Evolutionary conservation across 37 sponge, comb jelly and placozoan genomes (phyloP).

Genomic region (Diacarnus erythraeanus): DNA sequence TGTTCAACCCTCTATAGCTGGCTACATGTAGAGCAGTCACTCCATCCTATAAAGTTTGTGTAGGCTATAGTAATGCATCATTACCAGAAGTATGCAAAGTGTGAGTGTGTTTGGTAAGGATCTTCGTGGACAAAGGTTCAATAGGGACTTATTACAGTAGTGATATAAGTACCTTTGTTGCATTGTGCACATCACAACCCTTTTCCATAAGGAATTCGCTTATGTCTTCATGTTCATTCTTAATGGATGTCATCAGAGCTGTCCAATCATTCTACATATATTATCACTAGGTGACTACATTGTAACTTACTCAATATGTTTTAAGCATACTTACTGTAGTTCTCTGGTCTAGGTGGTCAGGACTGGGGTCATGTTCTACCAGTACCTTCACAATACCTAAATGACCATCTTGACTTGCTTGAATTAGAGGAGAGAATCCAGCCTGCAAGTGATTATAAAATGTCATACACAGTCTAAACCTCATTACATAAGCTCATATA

Average conservation of each 20-base stretch:
- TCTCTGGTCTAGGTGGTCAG: background rate
- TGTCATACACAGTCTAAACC: background rate
- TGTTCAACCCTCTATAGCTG: background rate
- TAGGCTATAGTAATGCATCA: no score
- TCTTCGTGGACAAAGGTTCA: background rate
- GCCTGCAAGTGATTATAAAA: background rate
- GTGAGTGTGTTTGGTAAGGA: no score
- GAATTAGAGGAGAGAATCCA: slow-evolving; percentile 8
- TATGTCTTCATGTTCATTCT: slow-evolving; percentile 5
- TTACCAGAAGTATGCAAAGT: no score
- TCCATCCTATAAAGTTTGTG: background rate
- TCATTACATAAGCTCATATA: background rate
- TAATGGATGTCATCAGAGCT: background rate
- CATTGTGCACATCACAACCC: background rate
- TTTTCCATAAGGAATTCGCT: background rate
- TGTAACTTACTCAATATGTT: no score
- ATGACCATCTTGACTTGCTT: slow-evolving; percentile 6
- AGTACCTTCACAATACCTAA: background rate
- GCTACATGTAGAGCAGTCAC: slow-evolving; percentile 3
- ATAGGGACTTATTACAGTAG: background rate
- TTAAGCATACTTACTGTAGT: background rate
- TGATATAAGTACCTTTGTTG: background rate
- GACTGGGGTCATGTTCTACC: background rate
- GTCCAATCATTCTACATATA: background rate
- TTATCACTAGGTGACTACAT: no score